Conservation (phyloP, 2,888 invertebrate genomes). For the Macropis europaea region DNA sequence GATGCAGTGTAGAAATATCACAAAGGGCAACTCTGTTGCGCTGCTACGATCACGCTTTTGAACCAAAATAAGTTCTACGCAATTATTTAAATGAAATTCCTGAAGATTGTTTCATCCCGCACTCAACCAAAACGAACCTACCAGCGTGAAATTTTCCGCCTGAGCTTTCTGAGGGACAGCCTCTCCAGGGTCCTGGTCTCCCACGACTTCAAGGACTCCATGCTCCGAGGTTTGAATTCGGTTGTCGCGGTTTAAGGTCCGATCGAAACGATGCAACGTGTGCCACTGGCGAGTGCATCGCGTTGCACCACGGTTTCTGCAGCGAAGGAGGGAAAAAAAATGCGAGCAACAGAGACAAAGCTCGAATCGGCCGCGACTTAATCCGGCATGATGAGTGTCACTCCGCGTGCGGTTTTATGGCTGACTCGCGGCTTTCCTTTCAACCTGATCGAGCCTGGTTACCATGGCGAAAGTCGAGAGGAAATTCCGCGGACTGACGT, state of each 20-base stretch:
- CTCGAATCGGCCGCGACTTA: slow-evolving; percentile 56
- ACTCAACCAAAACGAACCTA: too few relatives aligned
- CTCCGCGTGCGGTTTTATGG: slow-evolving; percentile 53
- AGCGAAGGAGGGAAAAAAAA: slow-evolving; percentile 9
- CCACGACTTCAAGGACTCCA: slow-evolving; percentile 64
- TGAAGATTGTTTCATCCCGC: too few relatives aligned
- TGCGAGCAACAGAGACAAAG: slow-evolving; percentile 11
- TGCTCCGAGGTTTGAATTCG: too few relatives aligned
- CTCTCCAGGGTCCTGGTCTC: slow-evolving; percentile 65
- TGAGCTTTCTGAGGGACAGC: slow-evolving; percentile 54
- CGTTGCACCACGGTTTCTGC: slow-evolving; percentile 17
- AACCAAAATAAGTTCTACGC: too few relatives aligned
- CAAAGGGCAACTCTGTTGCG: too few relatives aligned
- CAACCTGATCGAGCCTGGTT: slow-evolving; percentile 24
- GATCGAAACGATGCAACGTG: slow-evolving; percentile 47
- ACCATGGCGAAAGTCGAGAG: too few relatives aligned
- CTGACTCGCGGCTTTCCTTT: slow-evolving; percentile 50
- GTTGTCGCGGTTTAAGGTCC: slow-evolving; percentile 27
- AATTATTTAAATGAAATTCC: too few relatives aligned
- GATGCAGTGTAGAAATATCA: too few relatives aligned
- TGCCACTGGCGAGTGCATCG: slow-evolving; percentile 46
- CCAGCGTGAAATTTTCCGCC: slow-evolving; percentile 51
- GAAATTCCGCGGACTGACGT: too few relatives aligned
- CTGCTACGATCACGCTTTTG: too few relatives aligned
- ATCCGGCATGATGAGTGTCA: slow-evolving; percentile 59